A percentile compares a stretch with the other conserved stretches of the same genome.
Evolutionary conservation across 1,140 invertebrate genomes (phyloP).

Genomic region (Ctenoplectra terminalis): DNA sequence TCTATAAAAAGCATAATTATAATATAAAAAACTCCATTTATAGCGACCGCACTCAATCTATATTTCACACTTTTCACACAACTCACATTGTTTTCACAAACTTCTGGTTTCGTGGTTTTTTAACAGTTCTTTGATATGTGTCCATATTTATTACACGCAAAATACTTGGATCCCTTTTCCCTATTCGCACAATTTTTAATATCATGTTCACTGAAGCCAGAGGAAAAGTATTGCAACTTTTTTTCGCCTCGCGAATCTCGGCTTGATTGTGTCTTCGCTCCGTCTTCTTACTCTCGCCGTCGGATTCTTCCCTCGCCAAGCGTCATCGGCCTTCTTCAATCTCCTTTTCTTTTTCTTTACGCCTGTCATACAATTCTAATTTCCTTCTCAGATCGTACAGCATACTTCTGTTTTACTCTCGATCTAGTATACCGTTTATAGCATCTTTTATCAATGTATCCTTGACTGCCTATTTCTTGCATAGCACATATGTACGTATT

Average conservation of each 20-base stretch:
- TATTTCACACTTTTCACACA: constrained; percentile 2
- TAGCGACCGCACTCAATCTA: neutral
- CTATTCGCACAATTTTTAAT: constrained; percentile 1
- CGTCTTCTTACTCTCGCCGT: neutral
- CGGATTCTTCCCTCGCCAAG: neutral
- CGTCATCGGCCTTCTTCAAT: neutral
- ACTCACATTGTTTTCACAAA: neutral
- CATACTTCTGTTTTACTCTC: constrained; percentile 57
- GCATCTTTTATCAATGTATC: constrained; percentile 72
- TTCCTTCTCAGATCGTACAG: constrained; percentile 50
- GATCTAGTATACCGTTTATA: constrained; percentile 69
- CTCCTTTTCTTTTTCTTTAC: constrained; percentile 37
- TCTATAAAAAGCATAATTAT: no score
- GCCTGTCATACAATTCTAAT: constrained; percentile 46
- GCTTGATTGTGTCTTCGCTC: no score
- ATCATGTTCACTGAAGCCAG: neutral
- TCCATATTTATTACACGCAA: constrained; percentile 4
- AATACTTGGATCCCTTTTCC: constrained; percentile 7
- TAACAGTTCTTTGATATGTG: neutral
- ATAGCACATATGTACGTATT: no score
- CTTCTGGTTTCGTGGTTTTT: neutral
- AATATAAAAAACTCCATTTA: no score
- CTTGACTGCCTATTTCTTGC: no score
- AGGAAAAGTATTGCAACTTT: neutral
- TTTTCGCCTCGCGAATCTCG: neutral